A percentile compares a stretch with the other conserved stretches of the same genome.
These are phyloP conservation scores for Rhogogaster chlorosoma DNA, from an alignment of 2,888 invertebrate species.

Conservation along the genomic window DNA sequence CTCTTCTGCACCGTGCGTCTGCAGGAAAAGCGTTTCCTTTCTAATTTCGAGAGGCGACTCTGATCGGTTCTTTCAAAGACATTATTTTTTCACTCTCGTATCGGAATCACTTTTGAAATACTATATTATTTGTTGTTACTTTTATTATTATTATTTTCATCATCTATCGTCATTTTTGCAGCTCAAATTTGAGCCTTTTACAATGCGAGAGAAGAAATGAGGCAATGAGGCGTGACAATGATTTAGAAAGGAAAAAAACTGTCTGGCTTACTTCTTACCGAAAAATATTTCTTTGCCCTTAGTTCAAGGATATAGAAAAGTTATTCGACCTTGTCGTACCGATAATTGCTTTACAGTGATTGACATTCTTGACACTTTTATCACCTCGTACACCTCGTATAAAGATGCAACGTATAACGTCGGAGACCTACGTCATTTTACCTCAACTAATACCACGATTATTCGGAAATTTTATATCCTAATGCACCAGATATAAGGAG, in stretches of 20 bases:
- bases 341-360: slow-evolving; percentile 7
- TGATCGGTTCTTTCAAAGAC: background rate
- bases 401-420: background rate
- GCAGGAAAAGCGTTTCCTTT: background rate
- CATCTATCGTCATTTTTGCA: background rate
- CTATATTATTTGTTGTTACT: background rate
- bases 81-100: background rate
- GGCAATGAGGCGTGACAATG: background rate
- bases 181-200: background rate
- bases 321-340: slow-evolving; percentile 8
- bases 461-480: background rate
- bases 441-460: background rate
- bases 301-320: background rate
- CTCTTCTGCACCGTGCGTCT: background rate
- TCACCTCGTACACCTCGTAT: background rate
- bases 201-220: background rate
- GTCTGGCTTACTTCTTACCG: slow-evolving; percentile 4
- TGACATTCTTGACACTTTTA: background rate
- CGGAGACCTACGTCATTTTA: background rate
- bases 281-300: background rate
- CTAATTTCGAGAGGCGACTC: background rate
- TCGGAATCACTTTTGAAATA: background rate
- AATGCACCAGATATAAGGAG: background rate
- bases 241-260: background rate
- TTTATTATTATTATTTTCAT: background rate